Evolutionary conservation across 2,113 vertebrate genomes (phyloP).

Genomic region (Engraulis encrasicolus): DNA sequence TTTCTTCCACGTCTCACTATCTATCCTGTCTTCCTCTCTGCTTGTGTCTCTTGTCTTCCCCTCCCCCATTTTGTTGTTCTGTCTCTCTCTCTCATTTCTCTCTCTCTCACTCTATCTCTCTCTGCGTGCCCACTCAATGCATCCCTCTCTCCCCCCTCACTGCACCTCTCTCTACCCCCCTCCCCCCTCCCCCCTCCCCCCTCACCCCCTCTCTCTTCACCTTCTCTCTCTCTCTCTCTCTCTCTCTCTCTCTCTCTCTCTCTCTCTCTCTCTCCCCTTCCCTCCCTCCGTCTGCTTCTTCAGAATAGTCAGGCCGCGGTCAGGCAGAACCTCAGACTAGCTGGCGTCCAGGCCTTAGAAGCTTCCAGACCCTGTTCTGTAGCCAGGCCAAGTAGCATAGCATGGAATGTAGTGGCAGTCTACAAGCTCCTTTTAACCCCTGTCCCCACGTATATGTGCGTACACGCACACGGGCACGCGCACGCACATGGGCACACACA

Average conservation of each 20-base stretch:
- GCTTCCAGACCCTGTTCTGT: slow-evolving; percentile 13
- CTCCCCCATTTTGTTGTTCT: no score
- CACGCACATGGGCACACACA: no score
- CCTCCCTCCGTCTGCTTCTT: slow-evolving; percentile 12
- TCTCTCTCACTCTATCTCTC: neutral
- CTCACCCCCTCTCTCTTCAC: neutral
- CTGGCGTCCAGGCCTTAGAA: slow-evolving; percentile 26
- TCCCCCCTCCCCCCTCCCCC: neutral
- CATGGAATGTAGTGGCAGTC: neutral
- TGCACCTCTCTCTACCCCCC: neutral
- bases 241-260: neutral
- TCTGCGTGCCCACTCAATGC: no score
- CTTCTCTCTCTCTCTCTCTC: neutral
- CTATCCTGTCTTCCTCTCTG: no score
- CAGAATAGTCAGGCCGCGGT: slow-evolving; percentile 14
- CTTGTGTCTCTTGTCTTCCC: no score
- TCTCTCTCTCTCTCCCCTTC: neutral
- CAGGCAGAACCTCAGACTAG: slow-evolving; percentile 29
- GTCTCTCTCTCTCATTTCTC: no score
- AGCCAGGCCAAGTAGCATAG: neutral
- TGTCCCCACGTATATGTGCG: no score
- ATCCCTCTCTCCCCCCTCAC: neutral
- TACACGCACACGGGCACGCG: no score
- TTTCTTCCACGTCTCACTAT: no score
- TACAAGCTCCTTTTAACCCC: neutral